A percentile compares a stretch with the other conserved stretches of the same genome.
Evolutionary conservation across 2,888 invertebrate species (phyloP).

Genomic region (Anticlea derivata): DNA sequence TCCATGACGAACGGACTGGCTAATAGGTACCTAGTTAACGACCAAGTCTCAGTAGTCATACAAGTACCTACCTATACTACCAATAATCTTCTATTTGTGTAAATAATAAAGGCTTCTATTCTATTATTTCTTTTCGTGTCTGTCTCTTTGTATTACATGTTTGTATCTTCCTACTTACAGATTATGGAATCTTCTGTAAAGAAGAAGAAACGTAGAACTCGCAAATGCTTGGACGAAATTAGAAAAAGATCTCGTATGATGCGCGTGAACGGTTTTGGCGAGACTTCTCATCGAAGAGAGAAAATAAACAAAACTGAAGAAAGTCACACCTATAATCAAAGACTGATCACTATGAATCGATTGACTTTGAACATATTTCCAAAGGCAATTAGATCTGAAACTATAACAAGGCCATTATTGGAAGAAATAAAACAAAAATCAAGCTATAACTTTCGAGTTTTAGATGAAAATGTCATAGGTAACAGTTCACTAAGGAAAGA

Average conservation of each 20-base stretch:
- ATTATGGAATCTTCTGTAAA: constrained; percentile 19
- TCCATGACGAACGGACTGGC: no score
- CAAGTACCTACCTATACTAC: no score
- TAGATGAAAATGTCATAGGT: constrained; percentile 25
- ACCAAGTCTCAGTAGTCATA: no score
- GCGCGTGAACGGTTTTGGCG: constrained; percentile 2
- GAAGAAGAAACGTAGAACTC: constrained; percentile 63
- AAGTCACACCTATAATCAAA: constrained; percentile 6
- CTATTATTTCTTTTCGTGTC: no score
- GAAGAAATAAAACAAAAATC: constrained; percentile 45
- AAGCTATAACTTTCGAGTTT: constrained; percentile 30
- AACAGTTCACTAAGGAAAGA: background rate
- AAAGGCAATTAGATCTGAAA: constrained; percentile 67
- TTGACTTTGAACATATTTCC: constrained; percentile 63
- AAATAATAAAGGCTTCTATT: no score
- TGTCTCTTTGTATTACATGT: no score
- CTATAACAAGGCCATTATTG: constrained; percentile 58
- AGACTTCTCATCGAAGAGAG: constrained; percentile 4
- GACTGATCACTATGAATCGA: constrained; percentile 55
- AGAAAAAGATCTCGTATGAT: constrained; percentile 53
- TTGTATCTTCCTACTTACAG: no score
- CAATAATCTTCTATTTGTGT: no score
- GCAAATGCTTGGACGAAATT: constrained; percentile 66
- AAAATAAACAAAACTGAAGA: constrained; percentile 31
- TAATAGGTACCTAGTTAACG: no score